Conservation (phyloP, 2,888 invertebrate species). For the Dinocampus coccinellae region DNA sequence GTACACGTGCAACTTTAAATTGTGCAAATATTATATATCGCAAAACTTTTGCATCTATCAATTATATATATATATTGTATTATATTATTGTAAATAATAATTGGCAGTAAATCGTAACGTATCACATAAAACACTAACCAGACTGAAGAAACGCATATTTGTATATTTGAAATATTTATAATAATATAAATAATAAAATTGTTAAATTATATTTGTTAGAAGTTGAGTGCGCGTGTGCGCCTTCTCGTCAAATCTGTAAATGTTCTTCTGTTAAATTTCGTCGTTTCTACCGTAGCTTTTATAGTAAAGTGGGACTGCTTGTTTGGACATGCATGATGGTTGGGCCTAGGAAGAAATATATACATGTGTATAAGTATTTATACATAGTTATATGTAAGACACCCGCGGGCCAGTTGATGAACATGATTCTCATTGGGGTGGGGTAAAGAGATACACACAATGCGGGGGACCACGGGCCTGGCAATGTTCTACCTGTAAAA, state of each 20-base stretch:
- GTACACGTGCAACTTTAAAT: not conserved
- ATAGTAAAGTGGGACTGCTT: conserved; percentile 50
- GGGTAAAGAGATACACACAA: conserved; percentile 22
- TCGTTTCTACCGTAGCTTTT: conserved; percentile 56
- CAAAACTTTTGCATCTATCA: not conserved
- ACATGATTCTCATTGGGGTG: conserved; percentile 28
- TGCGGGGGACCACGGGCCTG: not conserved
- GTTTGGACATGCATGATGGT: conserved; percentile 35
- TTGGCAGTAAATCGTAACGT: not conserved
- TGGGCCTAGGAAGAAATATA: conserved; percentile 35
- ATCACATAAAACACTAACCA: conserved; percentile 22
- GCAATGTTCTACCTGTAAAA: not conserved
- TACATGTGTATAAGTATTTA: conserved; percentile 32
- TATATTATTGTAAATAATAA: too few species aligned
- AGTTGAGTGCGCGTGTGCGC: conserved; percentile 1
- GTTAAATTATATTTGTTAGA: not conserved
- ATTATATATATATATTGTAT: too few species aligned
- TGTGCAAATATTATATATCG: not conserved
- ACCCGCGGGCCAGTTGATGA: conserved; percentile 34
- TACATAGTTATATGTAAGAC: conserved; percentile 36
- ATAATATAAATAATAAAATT: not conserved
- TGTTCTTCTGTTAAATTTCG: conserved; percentile 59
- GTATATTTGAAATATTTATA: not conserved
- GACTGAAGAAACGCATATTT: not conserved
- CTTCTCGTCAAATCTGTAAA: conserved; percentile 30